Percentiles rank a stretch among this genome's conserved stretches.
These are phyloP conservation scores for Acanthochromis polyacanthus DNA, from an alignment of 2,113 vertebrate species.

Conservation along the genomic window DNA sequence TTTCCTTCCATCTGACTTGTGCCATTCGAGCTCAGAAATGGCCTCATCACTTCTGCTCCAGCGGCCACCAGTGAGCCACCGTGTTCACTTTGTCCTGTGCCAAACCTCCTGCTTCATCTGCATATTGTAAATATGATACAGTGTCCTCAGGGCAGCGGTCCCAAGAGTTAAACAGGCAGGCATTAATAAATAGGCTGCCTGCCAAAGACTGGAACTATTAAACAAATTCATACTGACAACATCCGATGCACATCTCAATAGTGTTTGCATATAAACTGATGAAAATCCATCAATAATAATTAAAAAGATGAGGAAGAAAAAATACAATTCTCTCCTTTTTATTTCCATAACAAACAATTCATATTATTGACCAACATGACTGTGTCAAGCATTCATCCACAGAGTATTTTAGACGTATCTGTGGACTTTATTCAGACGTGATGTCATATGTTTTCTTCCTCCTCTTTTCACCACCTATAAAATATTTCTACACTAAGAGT, in stretches of 20 bases:
- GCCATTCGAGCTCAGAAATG: slow-evolving; percentile 72
- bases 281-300: not conserved
- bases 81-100: slow-evolving; percentile 38
- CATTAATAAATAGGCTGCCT: slow-evolving; percentile 41
- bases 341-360: slow-evolving; percentile 26
- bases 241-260: not conserved
- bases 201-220: slow-evolving; percentile 43
- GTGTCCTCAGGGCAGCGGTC: slow-evolving; percentile 26
- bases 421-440: not conserved
- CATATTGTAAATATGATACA: slow-evolving; percentile 55
- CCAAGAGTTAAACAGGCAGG: slow-evolving; percentile 71
- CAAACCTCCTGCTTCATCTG: slow-evolving; percentile 41
- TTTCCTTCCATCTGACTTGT: slow-evolving; percentile 72
- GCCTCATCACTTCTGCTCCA: slow-evolving; percentile 62
- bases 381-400: not conserved
- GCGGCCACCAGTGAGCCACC: slow-evolving; percentile 27
- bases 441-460: not conserved
- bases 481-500: not conserved
- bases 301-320: slow-evolving; percentile 6
- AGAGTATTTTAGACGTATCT: not conserved
- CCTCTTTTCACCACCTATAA: not conserved
- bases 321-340: slow-evolving; percentile 31
- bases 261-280: not conserved
- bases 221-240: not conserved
- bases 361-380: not conserved